Evolutionary conservation across 2,113 vertebrate genomes (phyloP).

Genomic region (Pogona vitticeps): DNA sequence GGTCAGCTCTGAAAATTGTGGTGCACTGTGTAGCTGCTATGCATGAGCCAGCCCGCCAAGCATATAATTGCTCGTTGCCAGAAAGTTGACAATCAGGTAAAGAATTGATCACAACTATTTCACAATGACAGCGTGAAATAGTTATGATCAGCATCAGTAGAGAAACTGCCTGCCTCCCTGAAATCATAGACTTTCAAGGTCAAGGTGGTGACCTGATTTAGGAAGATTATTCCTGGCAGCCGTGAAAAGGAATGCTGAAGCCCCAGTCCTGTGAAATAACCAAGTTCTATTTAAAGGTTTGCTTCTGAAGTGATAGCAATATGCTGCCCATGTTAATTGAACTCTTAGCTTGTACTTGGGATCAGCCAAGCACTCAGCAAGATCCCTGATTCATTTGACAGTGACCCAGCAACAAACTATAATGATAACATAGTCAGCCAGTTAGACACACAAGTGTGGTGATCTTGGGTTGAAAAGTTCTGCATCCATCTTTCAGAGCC

Average conservation of each 20-base stretch:
- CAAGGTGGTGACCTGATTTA: background rate
- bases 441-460: background rate
- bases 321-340: background rate
- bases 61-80: too few relatives aligned
- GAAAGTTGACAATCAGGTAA: too few relatives aligned
- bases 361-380: background rate
- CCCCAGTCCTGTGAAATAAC: background rate
- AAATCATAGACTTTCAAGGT: background rate
- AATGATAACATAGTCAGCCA: conserved; percentile 4
- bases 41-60: too few relatives aligned
- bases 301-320: background rate
- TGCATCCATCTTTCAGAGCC: background rate
- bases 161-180: background rate
- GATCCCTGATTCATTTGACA: conserved; percentile 2
- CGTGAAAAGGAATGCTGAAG: background rate
- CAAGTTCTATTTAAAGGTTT: background rate
- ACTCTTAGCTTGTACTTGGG: background rate
- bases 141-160: background rate
- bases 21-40: too few relatives aligned
- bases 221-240: background rate
- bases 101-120: too few relatives aligned
- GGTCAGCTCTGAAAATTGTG: too few relatives aligned
- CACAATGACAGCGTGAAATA: too few relatives aligned
- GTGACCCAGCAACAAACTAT: background rate
- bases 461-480: background rate